Evolutionary conservation across 2,888 invertebrate species (phyloP), one percentile per base, ranked within the genome.

Genomic region (Ormyrus nitidulus): DNA sequence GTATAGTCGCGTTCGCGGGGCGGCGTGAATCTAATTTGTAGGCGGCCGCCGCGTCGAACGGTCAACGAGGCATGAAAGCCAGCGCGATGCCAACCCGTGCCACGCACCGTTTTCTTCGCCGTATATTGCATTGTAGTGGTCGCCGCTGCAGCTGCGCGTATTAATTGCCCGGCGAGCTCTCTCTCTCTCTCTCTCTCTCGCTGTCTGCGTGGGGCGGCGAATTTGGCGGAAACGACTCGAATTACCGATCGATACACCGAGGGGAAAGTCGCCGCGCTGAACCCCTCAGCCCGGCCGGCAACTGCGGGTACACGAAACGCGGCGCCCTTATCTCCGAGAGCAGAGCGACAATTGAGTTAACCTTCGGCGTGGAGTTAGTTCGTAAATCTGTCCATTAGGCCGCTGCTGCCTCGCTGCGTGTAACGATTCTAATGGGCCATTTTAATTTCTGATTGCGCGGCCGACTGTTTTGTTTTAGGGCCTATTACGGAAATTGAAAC

Each of bases 381-480:
- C 68, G 46, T 77, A 76, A 80, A 80, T 76, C 72, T 56, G 54
- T 68, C 76, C 58, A 76, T 80, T 66, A 72, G 59, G 19, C 8
- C 48, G 11, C 11, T 13, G 19, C 8, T 56, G 11, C 11, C 10
- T 48, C 19, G 6, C 53, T 19, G 48, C 11, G n/a, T 9, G 49
- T 34, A 7, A 13, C 8, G 51, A 44, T 69, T 53, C n/a, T 13
- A 71, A 59, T 58, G 13, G 74, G 69, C 13, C n/a, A 54, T 11
- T 73, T 66, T 58, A 54, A 73, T 73, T 69, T 64, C 13, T 58
- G 8, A 8, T 53, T 6, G 4, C 8, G 3, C 58, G 56, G 48
- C 19, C 69, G 48, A 53, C 19, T 58, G 58, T 10, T 94, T 94
- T 86, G 94, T 94, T 89, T 97, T 97, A 9, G 8, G 13, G n/a